Base-by-base conservation (phyloP, 2,888 invertebrate genomes). In the Orchestes rusci region DNA sequence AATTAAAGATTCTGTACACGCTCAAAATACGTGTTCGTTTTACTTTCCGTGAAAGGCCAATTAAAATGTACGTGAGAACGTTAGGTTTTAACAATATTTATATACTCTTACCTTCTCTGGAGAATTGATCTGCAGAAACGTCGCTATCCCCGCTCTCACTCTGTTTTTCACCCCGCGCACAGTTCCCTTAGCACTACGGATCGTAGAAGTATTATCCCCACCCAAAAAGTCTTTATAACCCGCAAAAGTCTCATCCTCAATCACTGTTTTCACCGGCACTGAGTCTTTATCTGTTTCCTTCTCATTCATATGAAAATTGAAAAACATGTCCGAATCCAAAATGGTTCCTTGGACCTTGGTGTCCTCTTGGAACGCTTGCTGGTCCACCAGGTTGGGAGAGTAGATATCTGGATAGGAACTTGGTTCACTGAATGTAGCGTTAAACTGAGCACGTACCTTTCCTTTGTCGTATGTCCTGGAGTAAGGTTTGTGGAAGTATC, bases 141-240 rank as follows among this genome's bases (percentile, higher is more conserved):
- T 93, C 35, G 90, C 91, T 59, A 95, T 93, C 51, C 94, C 94
- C 52, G 92, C 92, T 54, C 93, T 75, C 44, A 95, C 94, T 57
- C 93, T 79, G 72, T 95, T 94, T 72, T 89, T 91, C 52, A 94
- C 90, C 48, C 94, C 94, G 34, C 94, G 80, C 55, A 95, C 87
- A 8, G 93, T 93, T 35, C 94, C 94, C 65, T 88, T 89, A 41
- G 87, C 82, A 71, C 94, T 93, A 54, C 85, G 77, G 62, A 95
- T 93, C 42, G 90, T 86, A 40, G 85, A 80, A 29, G 82, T 77
- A 48, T 75, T 73, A 56, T 76, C 76, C 50, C 77, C 76, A 50
- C 77, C 76, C 53, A 79, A 74, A 44, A 74, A 65, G 70, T 87
- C 86, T 72, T 81, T 83, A 55, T 81, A 80, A 7, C 89, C 88